Base-by-base conservation (phyloP, 2,797 vertebrate species). In the Catostomus latipinnis region DNA sequence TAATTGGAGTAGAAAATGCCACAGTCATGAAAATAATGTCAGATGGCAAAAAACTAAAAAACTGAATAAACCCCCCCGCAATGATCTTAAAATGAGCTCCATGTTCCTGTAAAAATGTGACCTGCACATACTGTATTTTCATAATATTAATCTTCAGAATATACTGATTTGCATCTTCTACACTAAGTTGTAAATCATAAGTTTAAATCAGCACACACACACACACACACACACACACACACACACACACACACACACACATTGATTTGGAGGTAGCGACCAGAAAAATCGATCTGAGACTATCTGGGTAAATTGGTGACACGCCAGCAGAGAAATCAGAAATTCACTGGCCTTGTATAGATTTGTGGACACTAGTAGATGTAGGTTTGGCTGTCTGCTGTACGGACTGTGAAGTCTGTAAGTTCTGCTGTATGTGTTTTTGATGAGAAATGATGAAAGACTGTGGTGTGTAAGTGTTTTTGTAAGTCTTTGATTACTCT, bases 401-500 rank as follows among this genome's bases (percentile, higher is more conserved):
- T 7, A n/a, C 43, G n/a, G n/a, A 16, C 14, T n/a, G 43, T 63
- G 34, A 13, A 54, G 69, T 52, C 11, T 62, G 58, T 71, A 34
- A 34, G 34, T 34, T 34, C 34, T 34, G 2, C 5, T 53, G 66
- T 61, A 8, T 54, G 58, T 16, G n/a, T 8, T 61, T 62, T 43
- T 46, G 67, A 71, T 62, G 67, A 70, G 57, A 61, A 78, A 58
- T 60, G 46, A 76, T 76, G 8, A 58, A 58, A 50, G 53, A 50
- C 46, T 34, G 22, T 12, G 16, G 62, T 12, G 1, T 56, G 3
- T 45, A 58, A 34, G 22, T 58, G 12, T 58, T 63, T 68, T 50
- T 60, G 53, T 1, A 61, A 61, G 34, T 18, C 62, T 76, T 56
- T 81, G 78, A 85, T 83, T 73, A 58, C 16, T 62, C 11, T 13